These are phyloP conservation scores for Poecilobothrus nobilitatus DNA, from an alignment of 2,888 invertebrate species.

Conservation along the genomic window DNA sequence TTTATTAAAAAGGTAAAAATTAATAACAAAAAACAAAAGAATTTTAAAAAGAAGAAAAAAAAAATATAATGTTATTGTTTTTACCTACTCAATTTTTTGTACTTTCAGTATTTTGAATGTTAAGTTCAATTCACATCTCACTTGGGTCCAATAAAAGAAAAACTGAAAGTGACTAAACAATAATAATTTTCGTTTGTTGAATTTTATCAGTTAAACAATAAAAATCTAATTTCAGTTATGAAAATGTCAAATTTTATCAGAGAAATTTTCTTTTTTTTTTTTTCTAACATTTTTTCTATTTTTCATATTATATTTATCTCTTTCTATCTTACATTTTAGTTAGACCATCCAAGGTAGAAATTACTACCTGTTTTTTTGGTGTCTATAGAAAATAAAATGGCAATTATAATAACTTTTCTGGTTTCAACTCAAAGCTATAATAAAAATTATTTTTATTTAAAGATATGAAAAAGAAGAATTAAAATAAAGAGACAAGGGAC, in stretches of 20 bases:
- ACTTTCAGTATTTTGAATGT: background rate
- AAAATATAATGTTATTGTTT: background rate
- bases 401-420: too few species aligned
- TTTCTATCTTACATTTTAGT: background rate
- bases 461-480: too few species aligned
- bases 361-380: too few species aligned
- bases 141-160: background rate
- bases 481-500: too few species aligned
- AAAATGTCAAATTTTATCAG: background rate
- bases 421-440: too few species aligned
- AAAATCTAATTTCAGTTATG: conserved; percentile 1
- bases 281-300: too few species aligned
- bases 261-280: background rate
- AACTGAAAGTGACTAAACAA: background rate
- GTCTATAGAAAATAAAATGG: too few species aligned
- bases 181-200: background rate
- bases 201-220: background rate
- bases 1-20: background rate
- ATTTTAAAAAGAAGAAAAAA: background rate
- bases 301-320: background rate
- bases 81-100: too few species aligned
- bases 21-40: too few species aligned
- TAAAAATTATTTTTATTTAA: too few species aligned
- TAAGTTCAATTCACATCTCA: background rate
- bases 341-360: background rate